Conservation (phyloP, 2,888 invertebrate genomes). For the Drosophila nr. medialis region DNA sequence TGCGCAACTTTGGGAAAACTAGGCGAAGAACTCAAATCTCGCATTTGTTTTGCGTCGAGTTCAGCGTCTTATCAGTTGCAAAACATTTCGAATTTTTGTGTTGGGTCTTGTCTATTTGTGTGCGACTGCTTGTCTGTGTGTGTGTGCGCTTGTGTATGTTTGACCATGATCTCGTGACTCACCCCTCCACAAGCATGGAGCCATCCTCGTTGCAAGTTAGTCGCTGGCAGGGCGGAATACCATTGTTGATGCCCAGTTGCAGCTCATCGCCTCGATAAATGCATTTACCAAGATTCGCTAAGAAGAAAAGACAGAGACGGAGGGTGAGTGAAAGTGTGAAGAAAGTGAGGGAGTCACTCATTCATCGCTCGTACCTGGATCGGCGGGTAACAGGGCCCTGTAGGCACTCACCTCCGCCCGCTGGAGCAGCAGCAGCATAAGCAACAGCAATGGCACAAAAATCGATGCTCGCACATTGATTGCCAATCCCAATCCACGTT, state of each 20-base stretch:
- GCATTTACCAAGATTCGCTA: conserved; percentile 77
- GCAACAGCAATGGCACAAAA: conserved; percentile 22
- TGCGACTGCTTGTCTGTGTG: background rate
- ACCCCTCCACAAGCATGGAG: conserved; percentile 82
- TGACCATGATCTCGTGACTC: conserved; percentile 52
- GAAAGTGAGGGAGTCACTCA: background rate
- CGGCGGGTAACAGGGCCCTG: conserved; percentile 68
- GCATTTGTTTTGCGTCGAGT: conserved; percentile 1
- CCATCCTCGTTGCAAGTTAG: conserved; percentile 81
- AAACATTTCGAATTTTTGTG: conserved; percentile 46
- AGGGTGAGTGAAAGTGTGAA: background rate
- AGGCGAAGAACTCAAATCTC: conserved; percentile 9
- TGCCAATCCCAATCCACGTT: conserved; percentile 16
- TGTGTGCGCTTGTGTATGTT: background rate
- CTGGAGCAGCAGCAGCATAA: conserved; percentile 42
- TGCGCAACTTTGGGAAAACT: background rate
- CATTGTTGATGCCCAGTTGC: conserved; percentile 73
- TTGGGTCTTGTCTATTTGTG: background rate
- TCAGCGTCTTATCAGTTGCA: conserved; percentile 44
- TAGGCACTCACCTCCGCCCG: conserved; percentile 57
- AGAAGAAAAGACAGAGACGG: background rate
- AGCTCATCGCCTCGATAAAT: conserved; percentile 80
- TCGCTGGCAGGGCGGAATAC: conserved; percentile 80
- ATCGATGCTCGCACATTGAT: conserved; percentile 15
- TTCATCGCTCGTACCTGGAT: conserved; percentile 64